phyloP scores from a whole-genome alignment of 2,888 invertebrate genomes.

The Acrobeloides nanus region DNA sequence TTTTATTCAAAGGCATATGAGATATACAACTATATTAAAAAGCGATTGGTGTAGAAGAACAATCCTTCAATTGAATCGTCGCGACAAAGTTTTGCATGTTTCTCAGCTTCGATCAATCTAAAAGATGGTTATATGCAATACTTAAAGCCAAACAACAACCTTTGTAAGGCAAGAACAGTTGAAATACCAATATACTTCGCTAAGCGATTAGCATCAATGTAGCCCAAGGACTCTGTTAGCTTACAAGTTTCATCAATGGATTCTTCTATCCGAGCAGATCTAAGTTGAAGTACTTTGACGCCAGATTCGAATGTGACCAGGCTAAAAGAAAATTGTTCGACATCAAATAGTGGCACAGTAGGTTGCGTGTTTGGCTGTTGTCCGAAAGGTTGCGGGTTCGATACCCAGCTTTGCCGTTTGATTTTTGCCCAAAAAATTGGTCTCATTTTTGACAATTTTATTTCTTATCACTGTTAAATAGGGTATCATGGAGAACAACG shows the following conservation, averaged over 20 bases:
- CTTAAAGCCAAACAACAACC: conserved; percentile 51
- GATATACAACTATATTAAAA: too few species aligned
- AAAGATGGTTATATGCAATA: conserved; percentile 8
- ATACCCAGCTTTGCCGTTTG: too few species aligned
- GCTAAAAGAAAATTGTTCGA: conserved; percentile 62
- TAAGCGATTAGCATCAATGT: conserved; percentile 66
- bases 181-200: conserved; percentile 77
- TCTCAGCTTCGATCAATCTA: conserved; percentile 76
- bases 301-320: conserved; percentile 82
- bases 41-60: conserved; percentile 83
- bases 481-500: background rate
- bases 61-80: conserved; percentile 93
- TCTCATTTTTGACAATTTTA: too few species aligned
- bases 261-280: conserved; percentile 60
- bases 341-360: too few species aligned
- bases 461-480: too few species aligned
- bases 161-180: conserved; percentile 79
- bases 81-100: conserved; percentile 75
- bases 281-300: conserved; percentile 83
- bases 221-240: conserved; percentile 51
- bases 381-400: too few species aligned
- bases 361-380: too few species aligned
- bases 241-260: conserved; percentile 54
- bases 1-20: too few species aligned
- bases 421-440: too few species aligned